phyloP scores from a whole-genome alignment of 1,140 invertebrate genomes.

The Probaryconus sp. region DNA sequence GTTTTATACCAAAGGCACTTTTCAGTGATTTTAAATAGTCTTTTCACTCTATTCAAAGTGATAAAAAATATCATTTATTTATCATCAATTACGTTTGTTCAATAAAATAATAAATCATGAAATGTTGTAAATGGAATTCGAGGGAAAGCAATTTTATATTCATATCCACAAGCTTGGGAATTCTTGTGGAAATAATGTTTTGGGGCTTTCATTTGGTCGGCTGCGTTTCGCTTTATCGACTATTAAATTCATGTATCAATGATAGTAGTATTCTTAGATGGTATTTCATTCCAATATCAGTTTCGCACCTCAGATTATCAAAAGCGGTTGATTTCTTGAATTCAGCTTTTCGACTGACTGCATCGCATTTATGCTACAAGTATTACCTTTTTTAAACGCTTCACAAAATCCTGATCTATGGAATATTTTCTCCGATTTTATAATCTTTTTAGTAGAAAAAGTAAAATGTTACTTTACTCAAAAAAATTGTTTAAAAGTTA shows the following conservation, averaged over 20 bases:
- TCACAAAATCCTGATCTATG: too few relatives aligned
- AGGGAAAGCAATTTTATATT: conserved; percentile 17
- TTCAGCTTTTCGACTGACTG: conserved; percentile 40
- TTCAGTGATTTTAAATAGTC: too few relatives aligned
- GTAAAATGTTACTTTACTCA: too few relatives aligned
- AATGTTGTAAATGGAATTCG: too few relatives aligned
- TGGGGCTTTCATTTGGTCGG: conserved; percentile 19
- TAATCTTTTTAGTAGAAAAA: too few relatives aligned
- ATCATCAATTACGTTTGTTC: too few relatives aligned
- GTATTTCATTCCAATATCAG: conserved; percentile 49
- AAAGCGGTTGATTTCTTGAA: conserved; percentile 52
- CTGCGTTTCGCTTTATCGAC: conserved; percentile 29
- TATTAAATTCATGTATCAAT: conserved; percentile 39
- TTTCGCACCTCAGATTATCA: conserved; percentile 49
- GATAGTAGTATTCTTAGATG: conserved; percentile 38
- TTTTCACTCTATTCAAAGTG: too few relatives aligned
- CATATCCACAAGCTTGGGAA: conserved; percentile 24
- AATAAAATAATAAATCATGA: too few relatives aligned
- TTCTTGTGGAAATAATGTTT: conserved; percentile 26
- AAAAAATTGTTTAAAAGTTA: too few relatives aligned
- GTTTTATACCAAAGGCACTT: too few relatives aligned
- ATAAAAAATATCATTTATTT: too few relatives aligned
- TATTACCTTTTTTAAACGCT: conserved; percentile 13
- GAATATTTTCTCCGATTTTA: too few relatives aligned
- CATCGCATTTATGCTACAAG: conserved; percentile 34